These are phyloP conservation scores for Tringa solitaria DNA, from an alignment of 2,113 vertebrate genomes.

Conservation along the genomic window DNA sequence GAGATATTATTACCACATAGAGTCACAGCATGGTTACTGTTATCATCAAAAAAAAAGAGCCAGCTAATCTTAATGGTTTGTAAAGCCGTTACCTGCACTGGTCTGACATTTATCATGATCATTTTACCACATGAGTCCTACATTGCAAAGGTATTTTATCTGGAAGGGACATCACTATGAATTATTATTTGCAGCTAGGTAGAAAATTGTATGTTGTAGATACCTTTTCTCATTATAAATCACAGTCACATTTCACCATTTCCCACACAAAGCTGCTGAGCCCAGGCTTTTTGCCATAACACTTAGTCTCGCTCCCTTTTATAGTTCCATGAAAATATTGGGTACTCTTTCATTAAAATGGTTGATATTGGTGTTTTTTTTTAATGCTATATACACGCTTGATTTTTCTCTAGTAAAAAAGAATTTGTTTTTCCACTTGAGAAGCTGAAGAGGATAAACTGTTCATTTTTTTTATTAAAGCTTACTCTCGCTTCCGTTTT, in stretches of 20 bases:
- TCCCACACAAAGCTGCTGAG: constrained; percentile 94
- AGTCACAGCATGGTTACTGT: constrained; percentile 82
- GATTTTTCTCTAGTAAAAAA: constrained; percentile 39
- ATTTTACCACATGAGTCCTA: constrained; percentile 87
- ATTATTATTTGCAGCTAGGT: constrained; percentile 99
- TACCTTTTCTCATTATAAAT: constrained; percentile 96
- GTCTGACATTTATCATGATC: constrained; percentile 96
- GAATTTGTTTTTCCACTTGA: constrained; percentile 49
- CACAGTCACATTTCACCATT: constrained; percentile 93
- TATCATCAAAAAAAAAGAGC: constrained; percentile 81
- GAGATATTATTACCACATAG: constrained; percentile 88
- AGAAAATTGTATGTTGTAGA: constrained; percentile 99
- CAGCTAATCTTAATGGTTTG: constrained; percentile 94
- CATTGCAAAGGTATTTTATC: constrained; percentile 93
- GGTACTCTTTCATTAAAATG: constrained; percentile 73
- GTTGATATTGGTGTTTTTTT: constrained; percentile 60
- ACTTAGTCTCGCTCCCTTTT: constrained; percentile 62
- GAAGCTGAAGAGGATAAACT: constrained; percentile 62
- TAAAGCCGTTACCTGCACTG: constrained; percentile 98
- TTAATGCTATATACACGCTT: constrained; percentile 14
- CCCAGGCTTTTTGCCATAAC: constrained; percentile 75
- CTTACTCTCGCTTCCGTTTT: constrained; percentile 49
- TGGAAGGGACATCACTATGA: constrained; percentile 95
- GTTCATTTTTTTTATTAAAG: constrained; percentile 54
- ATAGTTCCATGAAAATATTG: constrained; percentile 74